These are phyloP conservation scores for Numida meleagris DNA, from an alignment of 2,113 vertebrate genomes.

Conservation along the genomic window DNA sequence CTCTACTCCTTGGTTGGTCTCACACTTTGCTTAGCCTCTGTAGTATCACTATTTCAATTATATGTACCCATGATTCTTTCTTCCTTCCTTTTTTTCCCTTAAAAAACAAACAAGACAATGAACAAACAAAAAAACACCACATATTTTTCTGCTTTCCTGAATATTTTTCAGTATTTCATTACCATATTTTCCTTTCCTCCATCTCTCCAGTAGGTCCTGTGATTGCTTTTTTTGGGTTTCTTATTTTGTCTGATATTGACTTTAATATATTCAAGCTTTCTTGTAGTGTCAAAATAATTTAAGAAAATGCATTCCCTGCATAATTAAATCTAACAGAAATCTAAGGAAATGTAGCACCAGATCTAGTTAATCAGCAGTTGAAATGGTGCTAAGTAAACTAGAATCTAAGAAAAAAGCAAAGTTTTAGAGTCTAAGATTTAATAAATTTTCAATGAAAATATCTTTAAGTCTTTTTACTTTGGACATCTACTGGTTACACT, in stretches of 20 bases:
- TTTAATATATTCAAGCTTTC: constrained; percentile 1
- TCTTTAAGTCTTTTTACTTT: neutral
- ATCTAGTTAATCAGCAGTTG: constrained; percentile 1
- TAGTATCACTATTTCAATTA: neutral
- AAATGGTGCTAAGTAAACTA: constrained; percentile 8
- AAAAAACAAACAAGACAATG: neutral
- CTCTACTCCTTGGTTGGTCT: neutral
- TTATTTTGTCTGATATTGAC: constrained; percentile 18
- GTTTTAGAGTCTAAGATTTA: neutral
- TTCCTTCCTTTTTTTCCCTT: neutral
- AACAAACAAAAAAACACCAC: neutral
- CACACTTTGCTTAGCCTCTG: neutral
- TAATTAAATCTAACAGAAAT: constrained; percentile 56
- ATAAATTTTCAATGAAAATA: neutral
- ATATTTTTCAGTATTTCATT: neutral
- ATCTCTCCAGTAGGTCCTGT: neutral
- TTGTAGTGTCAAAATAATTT: neutral
- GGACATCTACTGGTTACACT: neutral
- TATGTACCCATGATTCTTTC: neutral
- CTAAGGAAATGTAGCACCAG: neutral
- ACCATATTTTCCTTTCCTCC: neutral
- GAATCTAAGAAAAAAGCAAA: neutral
- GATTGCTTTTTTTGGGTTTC: neutral
- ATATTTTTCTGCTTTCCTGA: neutral
- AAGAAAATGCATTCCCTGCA: neutral